A percentile compares a stretch with the other conserved stretches of the same genome.
These are phyloP conservation scores for Coilia nasus DNA, from an alignment of 2,797 vertebrate genomes.

Conservation along the genomic window DNA sequence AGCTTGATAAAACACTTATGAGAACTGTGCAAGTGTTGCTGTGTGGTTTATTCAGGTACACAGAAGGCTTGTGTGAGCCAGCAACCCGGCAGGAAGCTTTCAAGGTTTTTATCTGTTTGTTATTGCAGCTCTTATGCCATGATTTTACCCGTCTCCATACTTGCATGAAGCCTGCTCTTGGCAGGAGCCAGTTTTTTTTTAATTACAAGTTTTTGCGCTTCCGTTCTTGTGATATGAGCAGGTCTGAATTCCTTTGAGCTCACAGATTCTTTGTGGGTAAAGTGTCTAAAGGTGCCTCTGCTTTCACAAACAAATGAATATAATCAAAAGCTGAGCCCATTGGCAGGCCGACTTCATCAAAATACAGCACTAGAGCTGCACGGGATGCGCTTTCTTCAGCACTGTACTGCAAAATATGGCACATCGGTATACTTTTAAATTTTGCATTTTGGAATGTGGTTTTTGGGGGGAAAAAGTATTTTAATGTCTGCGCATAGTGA, in stretches of 20 bases:
- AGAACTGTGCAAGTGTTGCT: not conserved
- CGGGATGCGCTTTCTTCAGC: not conserved
- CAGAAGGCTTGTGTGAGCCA: not conserved
- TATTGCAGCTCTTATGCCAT: not conserved
- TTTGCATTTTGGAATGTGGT: not conserved
- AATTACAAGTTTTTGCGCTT: slow-evolving; percentile 13
- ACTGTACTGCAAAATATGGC: not conserved
- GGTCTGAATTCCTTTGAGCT: slow-evolving; percentile 19
- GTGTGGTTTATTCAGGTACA: not conserved
- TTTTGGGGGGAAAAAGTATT: not conserved
- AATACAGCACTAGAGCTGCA: not conserved
- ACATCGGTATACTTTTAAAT: not conserved
- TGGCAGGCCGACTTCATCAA: not conserved
- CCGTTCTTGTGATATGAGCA: not conserved
- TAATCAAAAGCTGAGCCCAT: slow-evolving; percentile 1
- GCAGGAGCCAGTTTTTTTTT: not conserved
- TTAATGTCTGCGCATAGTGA: not conserved
- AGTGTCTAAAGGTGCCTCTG: not conserved
- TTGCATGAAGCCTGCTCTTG: slow-evolving; percentile 5
- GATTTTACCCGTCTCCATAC: not conserved
- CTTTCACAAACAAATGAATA: not conserved
- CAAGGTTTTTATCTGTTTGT: not conserved
- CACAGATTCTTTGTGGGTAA: not conserved
- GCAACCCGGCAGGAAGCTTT: not conserved
- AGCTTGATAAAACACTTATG: not conserved